A percentile compares a stretch with the other conserved stretches of the same genome.
These are phyloP conservation scores for Alexandromys oeconomus DNA, from an alignment of 2,797 vertebrate genomes.

Conservation along the genomic window DNA sequence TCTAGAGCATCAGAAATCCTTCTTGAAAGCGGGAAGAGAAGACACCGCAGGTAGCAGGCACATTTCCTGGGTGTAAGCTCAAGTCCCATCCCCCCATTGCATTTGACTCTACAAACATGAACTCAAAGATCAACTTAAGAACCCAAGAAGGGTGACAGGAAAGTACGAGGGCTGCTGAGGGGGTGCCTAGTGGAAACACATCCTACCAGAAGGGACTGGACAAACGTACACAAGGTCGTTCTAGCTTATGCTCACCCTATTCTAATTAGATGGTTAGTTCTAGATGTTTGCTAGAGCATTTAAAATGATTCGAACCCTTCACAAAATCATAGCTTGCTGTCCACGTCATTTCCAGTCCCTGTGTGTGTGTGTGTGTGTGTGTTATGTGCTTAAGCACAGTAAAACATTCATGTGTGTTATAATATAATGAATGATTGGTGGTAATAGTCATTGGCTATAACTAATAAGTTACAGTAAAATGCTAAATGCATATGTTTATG, in stretches of 20 bases:
- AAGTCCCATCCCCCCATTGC: neutral
- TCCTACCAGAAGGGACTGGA: neutral
- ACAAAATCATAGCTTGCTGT: neutral
- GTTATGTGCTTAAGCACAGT: neutral
- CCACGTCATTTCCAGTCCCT: neutral
- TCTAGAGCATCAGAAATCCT: neutral
- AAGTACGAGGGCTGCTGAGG: neutral
- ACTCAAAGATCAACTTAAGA: slow-evolving; percentile 26
- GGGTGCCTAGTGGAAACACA: neutral
- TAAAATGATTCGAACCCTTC: neutral
- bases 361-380: neutral
- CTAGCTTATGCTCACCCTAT: too few species aligned
- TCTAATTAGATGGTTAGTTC: neutral
- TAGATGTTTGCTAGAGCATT: neutral
- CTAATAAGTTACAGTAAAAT: neutral
- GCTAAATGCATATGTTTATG: neutral
- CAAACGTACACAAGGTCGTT: neutral
- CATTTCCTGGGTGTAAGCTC: neutral
- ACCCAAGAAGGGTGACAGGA: neutral
- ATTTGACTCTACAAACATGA: neutral
- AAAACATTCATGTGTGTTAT: neutral
- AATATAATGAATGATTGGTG: neutral
- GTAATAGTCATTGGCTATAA: neutral
- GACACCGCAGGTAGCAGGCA: accelerated
- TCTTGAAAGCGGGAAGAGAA: neutral